Conservation (phyloP, 2,888 invertebrate genomes). For the Dryococelus australis region DNA sequence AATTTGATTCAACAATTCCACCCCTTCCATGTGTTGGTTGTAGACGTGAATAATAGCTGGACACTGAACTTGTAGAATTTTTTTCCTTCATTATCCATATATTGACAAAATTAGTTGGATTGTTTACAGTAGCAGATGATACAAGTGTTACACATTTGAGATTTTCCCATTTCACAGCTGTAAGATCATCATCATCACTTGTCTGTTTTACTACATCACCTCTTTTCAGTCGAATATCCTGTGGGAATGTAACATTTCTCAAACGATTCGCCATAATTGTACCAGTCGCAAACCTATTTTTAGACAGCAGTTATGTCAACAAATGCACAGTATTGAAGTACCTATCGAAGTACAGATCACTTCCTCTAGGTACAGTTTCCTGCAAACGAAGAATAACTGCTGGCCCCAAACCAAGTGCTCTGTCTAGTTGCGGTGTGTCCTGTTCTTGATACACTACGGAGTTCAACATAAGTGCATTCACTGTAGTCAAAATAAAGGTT, state of each 20-base stretch:
- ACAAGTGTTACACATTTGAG: not conserved
- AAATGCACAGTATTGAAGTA: not conserved
- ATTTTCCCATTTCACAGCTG: not conserved
- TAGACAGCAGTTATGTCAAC: not conserved
- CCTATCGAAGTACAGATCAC: not conserved
- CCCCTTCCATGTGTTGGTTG: not conserved
- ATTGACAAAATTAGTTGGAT: not conserved
- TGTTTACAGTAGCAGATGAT: not conserved
- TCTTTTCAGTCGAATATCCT: not conserved
- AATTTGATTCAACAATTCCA: not conserved
- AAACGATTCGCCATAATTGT: not conserved
- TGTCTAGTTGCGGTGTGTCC: slow-evolving; percentile 44
- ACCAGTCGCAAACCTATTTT: not conserved
- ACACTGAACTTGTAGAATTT: not conserved
- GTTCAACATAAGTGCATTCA: slow-evolving; percentile 47
- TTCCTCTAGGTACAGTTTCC: slow-evolving; percentile 13
- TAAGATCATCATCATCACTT: not conserved
- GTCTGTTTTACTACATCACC: not conserved
- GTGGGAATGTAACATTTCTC: not conserved
- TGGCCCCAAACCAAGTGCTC: slow-evolving; percentile 46
- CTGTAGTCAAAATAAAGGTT: slow-evolving; percentile 53
- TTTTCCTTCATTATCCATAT: not conserved
- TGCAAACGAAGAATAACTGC: no score
- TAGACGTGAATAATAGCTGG: not conserved
- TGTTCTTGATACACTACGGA: slow-evolving; percentile 52